These are phyloP conservation scores for Danio rerio DNA, from an alignment of 2,113 vertebrate species.

Conservation along the genomic window DNA sequence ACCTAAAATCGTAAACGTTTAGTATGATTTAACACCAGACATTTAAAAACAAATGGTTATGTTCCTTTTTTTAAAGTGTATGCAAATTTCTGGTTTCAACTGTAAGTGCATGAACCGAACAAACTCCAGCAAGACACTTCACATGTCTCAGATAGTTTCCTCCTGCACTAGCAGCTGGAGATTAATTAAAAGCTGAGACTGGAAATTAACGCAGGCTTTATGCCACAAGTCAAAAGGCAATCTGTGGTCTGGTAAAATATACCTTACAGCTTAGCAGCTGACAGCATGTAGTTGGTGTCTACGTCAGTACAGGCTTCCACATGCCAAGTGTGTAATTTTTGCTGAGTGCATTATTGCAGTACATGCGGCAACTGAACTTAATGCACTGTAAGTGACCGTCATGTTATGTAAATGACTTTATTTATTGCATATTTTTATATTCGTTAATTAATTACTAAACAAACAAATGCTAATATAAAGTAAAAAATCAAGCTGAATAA, in stretches of 20 bases:
- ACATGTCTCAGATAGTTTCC: not conserved
- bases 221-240: constrained; percentile 31
- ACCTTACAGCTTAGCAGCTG: constrained; percentile 52
- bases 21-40: too few species aligned
- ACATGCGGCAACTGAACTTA: not conserved
- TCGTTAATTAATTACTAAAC: too few species aligned
- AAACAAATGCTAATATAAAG: too few species aligned
- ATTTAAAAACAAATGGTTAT: too few species aligned
- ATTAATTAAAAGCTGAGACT: not conserved
- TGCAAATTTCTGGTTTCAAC: too few species aligned
- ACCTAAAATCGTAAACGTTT: too few species aligned
- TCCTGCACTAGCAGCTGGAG: not conserved
- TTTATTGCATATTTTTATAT: too few species aligned
- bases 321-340: constrained; percentile 51
- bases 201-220: not conserved
- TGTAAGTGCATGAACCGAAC: not conserved
- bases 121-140: not conserved
- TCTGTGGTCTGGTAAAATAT: constrained; percentile 64
- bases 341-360: not conserved
- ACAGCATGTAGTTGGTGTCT: not conserved
- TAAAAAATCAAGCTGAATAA: too few species aligned
- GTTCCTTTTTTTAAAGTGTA: too few species aligned
- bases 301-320: constrained; percentile 63
- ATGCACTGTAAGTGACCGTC: too few species aligned
- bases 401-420: too few species aligned